Conservation (phyloP, 2,113 vertebrate species). For the Oreochromis niloticus region DNA sequence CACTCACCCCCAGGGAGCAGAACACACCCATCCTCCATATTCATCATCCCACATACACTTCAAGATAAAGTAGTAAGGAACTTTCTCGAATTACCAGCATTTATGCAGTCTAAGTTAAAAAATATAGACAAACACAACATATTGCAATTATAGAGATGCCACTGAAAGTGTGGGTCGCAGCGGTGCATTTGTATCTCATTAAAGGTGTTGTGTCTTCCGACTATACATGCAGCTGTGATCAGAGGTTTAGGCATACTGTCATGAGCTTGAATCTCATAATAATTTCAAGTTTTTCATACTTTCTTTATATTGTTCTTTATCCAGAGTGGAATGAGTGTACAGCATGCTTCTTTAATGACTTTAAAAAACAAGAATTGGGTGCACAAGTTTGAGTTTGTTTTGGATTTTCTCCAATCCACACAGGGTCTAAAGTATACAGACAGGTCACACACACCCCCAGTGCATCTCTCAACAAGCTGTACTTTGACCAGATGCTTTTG, state of each 20-base stretch:
- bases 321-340: background rate
- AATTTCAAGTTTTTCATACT: background rate
- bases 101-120: background rate
- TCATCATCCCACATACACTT: background rate
- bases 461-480: background rate
- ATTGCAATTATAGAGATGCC: background rate
- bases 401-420: background rate
- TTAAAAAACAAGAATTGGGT: background rate
- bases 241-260: background rate
- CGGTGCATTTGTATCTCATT: fast-evolving
- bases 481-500: background rate
- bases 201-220: background rate
- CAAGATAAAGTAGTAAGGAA: background rate
- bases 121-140: background rate
- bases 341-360: background rate
- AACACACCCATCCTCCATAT: background rate
- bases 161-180: background rate
- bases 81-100: background rate
- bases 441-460: background rate
- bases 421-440: background rate
- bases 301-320: background rate
- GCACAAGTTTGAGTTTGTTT: background rate
- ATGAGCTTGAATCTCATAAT: background rate
- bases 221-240: background rate
- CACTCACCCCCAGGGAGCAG: background rate